Conservation (phyloP, 2,113 vertebrate species). For the Leptosomus discolor region DNA sequence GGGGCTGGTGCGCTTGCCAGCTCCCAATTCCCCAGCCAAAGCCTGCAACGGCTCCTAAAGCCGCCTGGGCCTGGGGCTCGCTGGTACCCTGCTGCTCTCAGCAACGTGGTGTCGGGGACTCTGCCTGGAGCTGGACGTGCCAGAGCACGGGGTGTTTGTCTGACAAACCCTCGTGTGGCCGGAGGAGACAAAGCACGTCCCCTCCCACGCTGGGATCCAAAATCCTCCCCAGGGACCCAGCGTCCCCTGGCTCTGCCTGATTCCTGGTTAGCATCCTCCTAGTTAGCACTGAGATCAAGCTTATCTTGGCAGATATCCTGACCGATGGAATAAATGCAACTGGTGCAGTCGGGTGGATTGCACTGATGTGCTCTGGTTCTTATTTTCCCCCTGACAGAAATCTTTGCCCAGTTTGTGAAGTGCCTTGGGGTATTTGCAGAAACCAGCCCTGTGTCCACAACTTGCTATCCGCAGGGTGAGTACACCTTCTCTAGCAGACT, state of each 20-base stretch:
- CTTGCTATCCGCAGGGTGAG: fast-evolving
- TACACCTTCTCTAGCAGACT: neutral
- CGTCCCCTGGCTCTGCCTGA: neutral
- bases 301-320: neutral
- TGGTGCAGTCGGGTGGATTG: fast-evolving
- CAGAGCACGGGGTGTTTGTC: too few relatives aligned
- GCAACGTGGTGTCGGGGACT: neutral
- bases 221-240: neutral
- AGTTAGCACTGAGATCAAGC: too few relatives aligned
- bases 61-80: neutral
- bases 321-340: neutral
- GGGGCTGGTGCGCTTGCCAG: neutral
- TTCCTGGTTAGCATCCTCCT: neutral
- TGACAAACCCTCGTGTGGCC: too few relatives aligned
- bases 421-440: neutral
- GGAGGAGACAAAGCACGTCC: neutral
- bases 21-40: neutral
- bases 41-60: neutral
- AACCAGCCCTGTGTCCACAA: fast-evolving
- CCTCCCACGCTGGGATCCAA: neutral
- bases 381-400: fast-evolving
- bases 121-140: neutral
- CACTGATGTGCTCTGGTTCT: fast-evolving
- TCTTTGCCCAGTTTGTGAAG: neutral
- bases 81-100: neutral